Percentiles rank a stretch among this genome's conserved stretches.
Conservation (phyloP, 2,113 vertebrate genomes). For the Ameiurus melas region DNA sequence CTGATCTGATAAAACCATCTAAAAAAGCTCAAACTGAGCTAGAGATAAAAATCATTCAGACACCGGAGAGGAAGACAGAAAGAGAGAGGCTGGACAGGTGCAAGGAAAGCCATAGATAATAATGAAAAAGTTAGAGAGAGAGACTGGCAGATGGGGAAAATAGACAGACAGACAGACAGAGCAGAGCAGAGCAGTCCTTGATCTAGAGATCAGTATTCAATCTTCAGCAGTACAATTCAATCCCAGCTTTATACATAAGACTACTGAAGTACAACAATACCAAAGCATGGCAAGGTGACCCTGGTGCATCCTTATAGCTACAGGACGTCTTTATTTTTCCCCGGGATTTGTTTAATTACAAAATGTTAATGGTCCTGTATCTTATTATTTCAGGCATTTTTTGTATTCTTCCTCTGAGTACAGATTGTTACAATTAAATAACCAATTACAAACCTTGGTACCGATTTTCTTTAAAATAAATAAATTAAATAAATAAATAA, state of each 20-base stretch:
- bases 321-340: not conserved
- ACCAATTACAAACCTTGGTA: not conserved
- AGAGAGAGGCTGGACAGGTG: not conserved
- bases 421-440: not conserved
- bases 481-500: not conserved
- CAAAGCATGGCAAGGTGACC: not conserved
- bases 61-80: not conserved
- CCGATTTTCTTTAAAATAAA: not conserved
- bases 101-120: not conserved
- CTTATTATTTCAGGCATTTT: not conserved
- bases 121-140: not conserved
- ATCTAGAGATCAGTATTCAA: slow-evolving; percentile 6
- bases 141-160: not conserved
- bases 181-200: not conserved
- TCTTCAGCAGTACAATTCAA: not conserved
- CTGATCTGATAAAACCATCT: slow-evolving; percentile 5
- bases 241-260: not conserved
- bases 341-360: not conserved
- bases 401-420: not conserved
- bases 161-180: not conserved
- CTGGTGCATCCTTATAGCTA: not conserved
- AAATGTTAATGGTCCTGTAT: not conserved
- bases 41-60: slow-evolving; percentile 6
- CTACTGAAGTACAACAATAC: not conserved
- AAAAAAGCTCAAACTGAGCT: not conserved